Evolutionary conservation across 2,113 vertebrate genomes (phyloP), one percentile per base, ranked within the genome.

Genomic region (Gobiocypris rarus): DNA sequence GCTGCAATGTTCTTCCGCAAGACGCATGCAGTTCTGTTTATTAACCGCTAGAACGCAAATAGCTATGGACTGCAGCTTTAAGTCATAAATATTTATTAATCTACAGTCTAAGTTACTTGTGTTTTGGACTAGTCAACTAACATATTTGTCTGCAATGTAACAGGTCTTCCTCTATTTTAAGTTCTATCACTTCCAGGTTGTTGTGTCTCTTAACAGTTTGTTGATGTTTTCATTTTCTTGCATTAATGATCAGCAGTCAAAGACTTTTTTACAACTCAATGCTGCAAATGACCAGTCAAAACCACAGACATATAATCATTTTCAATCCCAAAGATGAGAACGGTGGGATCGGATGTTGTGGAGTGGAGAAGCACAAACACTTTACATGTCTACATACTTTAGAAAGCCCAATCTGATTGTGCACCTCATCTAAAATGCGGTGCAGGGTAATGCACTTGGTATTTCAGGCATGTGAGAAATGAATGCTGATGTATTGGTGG

Each of bases 381-480:
- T 67, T 26, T 67, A 10, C 75, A 77, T 77, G 77, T 67, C 78
- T 31, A 67, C 43, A 34, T 65, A 43, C 28, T 67, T 48, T 26
- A n/a, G 59, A 80, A 65, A 34, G 41, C 24, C 48, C 41, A 24
- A 5, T 31, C 15, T 65, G 34, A 80, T 65, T 80, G 54, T 58
- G 43, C 78, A 31, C 59, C 26, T 50, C 26, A 80, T 80, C 61
- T n/a, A 45, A 63, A 80, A 80, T 80, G 48, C 5, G 3, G 22
- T 26, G 58, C 56, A 63, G 58, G 15, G 56, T 80, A 67, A 80
- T 65, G 24, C 26, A 11, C 2, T 24, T 67, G 43, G 59, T 34
- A 67, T 65, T 50, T 48, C 2, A 80, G 77, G 77, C 59, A 80
- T 80, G 59, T 67, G 58, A 80, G 10, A 34, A 80, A 45, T 65